A percentile compares a stretch with the other conserved stretches of the same genome.
phyloP scores from a whole-genome alignment of 2,113 vertebrate genomes.

The Cebus imitator region DNA sequence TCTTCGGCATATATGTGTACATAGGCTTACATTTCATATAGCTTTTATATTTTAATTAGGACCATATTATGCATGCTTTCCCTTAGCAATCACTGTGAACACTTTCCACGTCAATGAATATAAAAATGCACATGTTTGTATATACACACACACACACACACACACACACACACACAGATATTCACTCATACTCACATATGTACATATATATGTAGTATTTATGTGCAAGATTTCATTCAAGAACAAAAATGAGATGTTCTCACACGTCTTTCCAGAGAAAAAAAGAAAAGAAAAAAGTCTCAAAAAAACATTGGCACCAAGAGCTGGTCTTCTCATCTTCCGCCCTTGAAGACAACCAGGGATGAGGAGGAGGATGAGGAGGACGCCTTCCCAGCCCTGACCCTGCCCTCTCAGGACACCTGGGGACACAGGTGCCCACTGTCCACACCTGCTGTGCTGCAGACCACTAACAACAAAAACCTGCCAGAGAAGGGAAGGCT shows the following conservation, averaged over 20 bases:
- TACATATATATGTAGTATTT: neutral
- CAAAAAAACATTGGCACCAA: neutral
- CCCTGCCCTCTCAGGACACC: neutral
- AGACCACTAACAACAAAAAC: rapidly evolving
- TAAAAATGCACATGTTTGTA: neutral
- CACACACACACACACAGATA: neutral
- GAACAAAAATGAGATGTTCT: neutral
- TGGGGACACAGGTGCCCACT: neutral
- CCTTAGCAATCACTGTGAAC: too few relatives aligned
- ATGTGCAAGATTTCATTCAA: neutral
- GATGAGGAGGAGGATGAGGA: neutral
- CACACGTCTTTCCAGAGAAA: neutral
- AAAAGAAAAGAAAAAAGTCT: neutral
- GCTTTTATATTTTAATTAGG: neutral
- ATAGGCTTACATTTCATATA: rapidly evolving
- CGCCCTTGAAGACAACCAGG: rapidly evolving
- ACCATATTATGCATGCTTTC: too few relatives aligned
- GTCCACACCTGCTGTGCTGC: too few relatives aligned
- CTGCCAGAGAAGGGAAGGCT: too few relatives aligned
- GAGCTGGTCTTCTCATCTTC: rapidly evolving
- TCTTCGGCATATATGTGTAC: neutral
- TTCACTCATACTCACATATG: neutral
- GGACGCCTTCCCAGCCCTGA: neutral
- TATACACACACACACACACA: neutral
- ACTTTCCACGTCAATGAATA: neutral